Evolutionary conservation across 2,113 vertebrate genomes (phyloP).

Genomic region (Antechinus stuartii): DNA sequence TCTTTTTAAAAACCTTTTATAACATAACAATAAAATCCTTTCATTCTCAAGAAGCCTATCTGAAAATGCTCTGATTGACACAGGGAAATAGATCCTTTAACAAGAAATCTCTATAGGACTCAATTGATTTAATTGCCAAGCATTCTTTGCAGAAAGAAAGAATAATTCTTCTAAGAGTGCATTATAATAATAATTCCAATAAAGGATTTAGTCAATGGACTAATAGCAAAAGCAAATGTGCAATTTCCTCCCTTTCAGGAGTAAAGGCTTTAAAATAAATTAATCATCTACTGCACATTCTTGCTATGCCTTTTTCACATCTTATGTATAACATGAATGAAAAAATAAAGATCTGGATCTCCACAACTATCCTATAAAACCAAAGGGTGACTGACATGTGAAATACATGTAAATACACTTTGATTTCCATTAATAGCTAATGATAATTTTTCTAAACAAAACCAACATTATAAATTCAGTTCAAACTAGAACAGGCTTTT

Average conservation of each 20-base stretch:
- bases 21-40: constrained; percentile 45
- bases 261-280: constrained; percentile 58
- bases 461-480: constrained; percentile 29
- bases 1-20: constrained; percentile 42
- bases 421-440: constrained; percentile 19
- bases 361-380: constrained; percentile 16
- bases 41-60: constrained; percentile 42
- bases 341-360: background rate
- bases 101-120: constrained; percentile 47
- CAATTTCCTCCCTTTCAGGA: constrained; percentile 44
- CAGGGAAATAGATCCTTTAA: constrained; percentile 47
- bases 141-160: constrained; percentile 27
- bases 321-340: constrained; percentile 18
- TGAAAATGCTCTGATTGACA: constrained; percentile 38
- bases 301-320: constrained; percentile 28
- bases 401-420: constrained; percentile 11
- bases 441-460: constrained; percentile 31
- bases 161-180: constrained; percentile 53
- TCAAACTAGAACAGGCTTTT: constrained; percentile 9
- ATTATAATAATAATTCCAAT: constrained; percentile 56
- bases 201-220: constrained; percentile 57
- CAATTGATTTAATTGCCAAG: constrained; percentile 47
- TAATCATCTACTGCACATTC: constrained; percentile 54
- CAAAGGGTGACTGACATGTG: constrained; percentile 1
- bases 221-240: constrained; percentile 52